Conservation (phyloP, 2,888 invertebrate genomes). For the Malthinus flaveolus region DNA sequence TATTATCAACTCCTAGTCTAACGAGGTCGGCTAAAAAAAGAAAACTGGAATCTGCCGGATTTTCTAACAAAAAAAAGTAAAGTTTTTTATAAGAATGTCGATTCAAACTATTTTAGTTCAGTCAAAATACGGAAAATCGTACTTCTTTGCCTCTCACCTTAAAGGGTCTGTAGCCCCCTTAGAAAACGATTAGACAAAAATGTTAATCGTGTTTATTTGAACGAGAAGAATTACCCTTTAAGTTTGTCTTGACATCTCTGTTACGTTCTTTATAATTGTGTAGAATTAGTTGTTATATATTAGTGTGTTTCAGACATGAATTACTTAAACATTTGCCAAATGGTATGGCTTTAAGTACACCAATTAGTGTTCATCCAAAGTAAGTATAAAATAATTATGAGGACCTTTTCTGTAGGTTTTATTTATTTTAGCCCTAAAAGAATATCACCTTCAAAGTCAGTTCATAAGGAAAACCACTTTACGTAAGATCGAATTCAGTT, state of each 20-base stretch:
- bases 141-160: too few species aligned
- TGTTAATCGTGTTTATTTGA: too few species aligned
- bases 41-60: slow-evolving; percentile 63
- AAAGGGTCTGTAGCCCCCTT: too few species aligned
- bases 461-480: slow-evolving; percentile 6
- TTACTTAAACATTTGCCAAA: slow-evolving; percentile 64
- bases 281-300: background rate
- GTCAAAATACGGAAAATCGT: too few species aligned
- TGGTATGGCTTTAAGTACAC: slow-evolving; percentile 56
- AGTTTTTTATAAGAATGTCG: slow-evolving; percentile 8
- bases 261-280: too few species aligned
- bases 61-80: slow-evolving; percentile 72
- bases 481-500: slow-evolving; percentile 2
- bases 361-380: slow-evolving; percentile 58
- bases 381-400: slow-evolving; percentile 51
- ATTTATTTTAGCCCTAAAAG: slow-evolving; percentile 40
- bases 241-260: too few species aligned
- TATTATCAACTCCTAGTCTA: slow-evolving; percentile 60
- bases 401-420: background rate
- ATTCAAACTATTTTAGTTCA: slow-evolving; percentile 11
- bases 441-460: slow-evolving; percentile 33
- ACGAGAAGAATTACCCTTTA: too few species aligned
- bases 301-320: slow-evolving; percentile 60
- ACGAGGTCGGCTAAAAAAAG: slow-evolving; percentile 68
- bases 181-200: too few species aligned